A percentile compares a stretch with the other conserved stretches of the same genome.
Evolutionary conservation across 1,140 invertebrate species (phyloP).

Genomic region (Nebria ingens): DNA sequence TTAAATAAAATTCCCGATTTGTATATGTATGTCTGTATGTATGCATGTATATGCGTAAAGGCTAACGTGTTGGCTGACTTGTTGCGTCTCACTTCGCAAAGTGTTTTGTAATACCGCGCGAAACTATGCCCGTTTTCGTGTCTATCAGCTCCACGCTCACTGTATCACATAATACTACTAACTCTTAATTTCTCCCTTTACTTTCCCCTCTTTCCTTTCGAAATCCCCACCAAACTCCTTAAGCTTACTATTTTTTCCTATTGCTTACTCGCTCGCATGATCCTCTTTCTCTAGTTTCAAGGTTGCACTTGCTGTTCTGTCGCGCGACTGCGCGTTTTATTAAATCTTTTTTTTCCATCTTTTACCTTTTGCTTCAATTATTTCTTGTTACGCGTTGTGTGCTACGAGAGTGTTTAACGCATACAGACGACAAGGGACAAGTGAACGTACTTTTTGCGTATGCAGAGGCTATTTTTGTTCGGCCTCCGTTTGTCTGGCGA

Average conservation of each 20-base stretch:
- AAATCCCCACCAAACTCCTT: slow-evolving; percentile 21
- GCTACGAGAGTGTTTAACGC: no score
- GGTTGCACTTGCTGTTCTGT: slow-evolving; percentile 23
- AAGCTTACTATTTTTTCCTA: slow-evolving; percentile 27
- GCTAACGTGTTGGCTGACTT: no score
- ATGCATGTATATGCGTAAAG: no score
- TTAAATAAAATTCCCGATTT: no score
- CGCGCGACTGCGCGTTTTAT: slow-evolving; percentile 20
- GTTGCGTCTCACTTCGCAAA: no score
- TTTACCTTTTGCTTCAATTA: slow-evolving; percentile 19
- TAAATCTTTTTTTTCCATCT: no score
- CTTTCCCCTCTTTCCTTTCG: slow-evolving; percentile 35
- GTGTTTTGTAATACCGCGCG: no score
- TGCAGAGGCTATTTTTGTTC: slow-evolving; percentile 1
- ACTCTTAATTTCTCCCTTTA: slow-evolving; percentile 36
- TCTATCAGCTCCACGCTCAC: neutral
- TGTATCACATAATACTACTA: slow-evolving; percentile 27
- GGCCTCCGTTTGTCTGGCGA: neutral
- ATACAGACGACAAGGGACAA: neutral
- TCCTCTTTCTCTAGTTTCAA: slow-evolving; percentile 35
- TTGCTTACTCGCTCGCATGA: slow-evolving; percentile 26
- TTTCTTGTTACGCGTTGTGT: neutral
- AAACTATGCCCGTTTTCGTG: neutral
- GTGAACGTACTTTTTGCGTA: slow-evolving; percentile 17
- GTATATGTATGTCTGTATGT: no score